Conservation (phyloP, 2,113 vertebrate genomes). For the Baryphthengus martii region DNA sequence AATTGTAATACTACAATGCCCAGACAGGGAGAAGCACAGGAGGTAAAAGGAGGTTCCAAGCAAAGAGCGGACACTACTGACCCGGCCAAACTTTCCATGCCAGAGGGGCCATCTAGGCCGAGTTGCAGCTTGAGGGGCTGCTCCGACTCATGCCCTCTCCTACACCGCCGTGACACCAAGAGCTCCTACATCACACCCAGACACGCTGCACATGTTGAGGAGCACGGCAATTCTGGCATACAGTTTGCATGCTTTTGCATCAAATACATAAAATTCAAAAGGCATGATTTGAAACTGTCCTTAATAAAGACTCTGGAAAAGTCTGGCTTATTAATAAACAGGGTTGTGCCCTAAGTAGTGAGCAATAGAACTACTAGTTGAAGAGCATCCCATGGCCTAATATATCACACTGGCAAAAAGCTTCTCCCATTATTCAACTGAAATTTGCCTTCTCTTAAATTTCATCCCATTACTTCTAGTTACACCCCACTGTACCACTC, state of each 20-base stretch:
- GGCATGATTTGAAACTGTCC: background rate
- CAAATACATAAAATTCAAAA: background rate
- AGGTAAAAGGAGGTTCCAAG: background rate
- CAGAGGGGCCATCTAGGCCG: rapidly evolving
- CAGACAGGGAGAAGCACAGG: background rate
- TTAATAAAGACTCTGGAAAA: background rate
- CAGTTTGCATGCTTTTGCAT: rapidly evolving
- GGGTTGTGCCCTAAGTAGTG: constrained; percentile 16
- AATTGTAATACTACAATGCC: background rate
- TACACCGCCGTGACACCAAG: background rate
- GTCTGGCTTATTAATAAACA: constrained; percentile 30
- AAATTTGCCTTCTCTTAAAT: constrained; percentile 70
- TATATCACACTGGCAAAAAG: constrained; percentile 65
- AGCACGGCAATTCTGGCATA: background rate
- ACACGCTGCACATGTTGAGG: rapidly evolving
- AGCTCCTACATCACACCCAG: background rate
- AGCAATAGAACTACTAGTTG: constrained; percentile 18
- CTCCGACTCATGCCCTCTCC: background rate
- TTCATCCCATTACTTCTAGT: constrained; percentile 70
- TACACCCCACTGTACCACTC: constrained; percentile 69
- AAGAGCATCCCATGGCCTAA: constrained; percentile 33
- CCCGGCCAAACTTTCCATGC: background rate
- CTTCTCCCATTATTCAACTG: constrained; percentile 65
- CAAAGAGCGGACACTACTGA: background rate
- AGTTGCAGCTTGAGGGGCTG: background rate